Conservation (phyloP, 2,797 vertebrate species). For the Danio kyathit region DNA sequence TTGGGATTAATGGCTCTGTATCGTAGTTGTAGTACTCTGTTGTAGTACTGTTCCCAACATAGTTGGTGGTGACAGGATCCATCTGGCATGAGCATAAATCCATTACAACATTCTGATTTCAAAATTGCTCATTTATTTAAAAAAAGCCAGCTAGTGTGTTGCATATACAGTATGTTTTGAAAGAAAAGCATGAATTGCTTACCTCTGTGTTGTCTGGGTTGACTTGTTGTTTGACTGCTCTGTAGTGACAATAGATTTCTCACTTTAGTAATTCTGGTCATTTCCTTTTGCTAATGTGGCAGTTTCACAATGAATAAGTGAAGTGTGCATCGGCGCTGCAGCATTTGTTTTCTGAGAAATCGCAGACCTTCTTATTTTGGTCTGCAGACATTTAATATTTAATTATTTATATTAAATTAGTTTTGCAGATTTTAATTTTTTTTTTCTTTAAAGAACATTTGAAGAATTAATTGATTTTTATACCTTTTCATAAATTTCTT, state of each 20-base stretch:
- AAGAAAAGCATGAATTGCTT: background rate
- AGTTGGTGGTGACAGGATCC: background rate
- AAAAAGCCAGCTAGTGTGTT: too few species aligned
- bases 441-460: too few species aligned
- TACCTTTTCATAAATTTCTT: too few species aligned
- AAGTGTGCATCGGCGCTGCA: background rate
- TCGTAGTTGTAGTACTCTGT: background rate
- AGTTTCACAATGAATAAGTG: slow-evolving; percentile 42
- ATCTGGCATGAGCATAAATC: slow-evolving; percentile 6
- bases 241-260: background rate
- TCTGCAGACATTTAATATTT: background rate
- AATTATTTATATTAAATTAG: background rate
- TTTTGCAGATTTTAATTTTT: background rate
- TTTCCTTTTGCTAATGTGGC: slow-evolving; percentile 25
- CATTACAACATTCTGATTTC: too few species aligned
- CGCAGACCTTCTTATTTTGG: background rate
- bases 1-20: accelerated
- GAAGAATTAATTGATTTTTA: too few species aligned
- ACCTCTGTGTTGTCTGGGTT: background rate
- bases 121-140: too few species aligned
- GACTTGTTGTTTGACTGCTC: background rate
- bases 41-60: background rate
- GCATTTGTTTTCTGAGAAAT: slow-evolving; percentile 10
- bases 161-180: background rate
- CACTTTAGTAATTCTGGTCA: background rate